A percentile compares a stretch with the other conserved stretches of the same genome.
phyloP scores from a whole-genome alignment of 2,888 invertebrate species.

The Eilema sororculum region DNA sequence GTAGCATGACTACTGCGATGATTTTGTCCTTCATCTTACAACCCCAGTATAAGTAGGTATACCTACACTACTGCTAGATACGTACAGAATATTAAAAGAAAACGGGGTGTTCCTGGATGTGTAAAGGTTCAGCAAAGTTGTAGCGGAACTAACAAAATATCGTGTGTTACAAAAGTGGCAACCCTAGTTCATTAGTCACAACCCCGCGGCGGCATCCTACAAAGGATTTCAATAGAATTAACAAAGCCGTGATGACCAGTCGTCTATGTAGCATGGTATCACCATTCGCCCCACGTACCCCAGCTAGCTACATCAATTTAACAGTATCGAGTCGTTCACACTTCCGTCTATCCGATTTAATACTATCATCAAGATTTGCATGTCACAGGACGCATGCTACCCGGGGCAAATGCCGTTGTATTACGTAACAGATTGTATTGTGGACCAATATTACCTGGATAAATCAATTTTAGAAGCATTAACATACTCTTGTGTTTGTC shows the following conservation, averaged over 20 bases:
- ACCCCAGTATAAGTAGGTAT: too few species aligned
- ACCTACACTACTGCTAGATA: too few species aligned
- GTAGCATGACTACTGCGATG: too few species aligned
- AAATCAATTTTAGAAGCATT: constrained; percentile 63
- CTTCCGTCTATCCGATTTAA: constrained; percentile 80
- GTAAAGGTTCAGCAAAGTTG: not conserved
- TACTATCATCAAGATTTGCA: constrained; percentile 85
- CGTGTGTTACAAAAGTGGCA: constrained; percentile 43
- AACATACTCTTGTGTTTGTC: constrained; percentile 52
- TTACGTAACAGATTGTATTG: constrained; percentile 71
- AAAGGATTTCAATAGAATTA: constrained; percentile 76
- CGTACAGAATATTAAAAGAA: not conserved
- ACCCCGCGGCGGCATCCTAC: constrained; percentile 55
- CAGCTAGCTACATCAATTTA: constrained; percentile 80
- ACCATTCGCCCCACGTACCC: constrained; percentile 63
- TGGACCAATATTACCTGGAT: constrained; percentile 65
- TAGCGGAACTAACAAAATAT: constrained; percentile 45
- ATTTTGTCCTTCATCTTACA: too few species aligned
- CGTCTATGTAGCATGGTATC: constrained; percentile 51
- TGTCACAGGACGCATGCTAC: constrained; percentile 77
- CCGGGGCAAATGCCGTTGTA: constrained; percentile 69
- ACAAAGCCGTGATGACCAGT: constrained; percentile 63
- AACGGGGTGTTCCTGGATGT: not conserved
- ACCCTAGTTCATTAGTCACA: constrained; percentile 59
- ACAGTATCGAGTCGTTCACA: constrained; percentile 67